Evolutionary conservation across 53 echinoderm and acorn worm species (phyloP), one percentile per base, ranked within the genome.

Genomic region (Temnopleurus reevesii): DNA sequence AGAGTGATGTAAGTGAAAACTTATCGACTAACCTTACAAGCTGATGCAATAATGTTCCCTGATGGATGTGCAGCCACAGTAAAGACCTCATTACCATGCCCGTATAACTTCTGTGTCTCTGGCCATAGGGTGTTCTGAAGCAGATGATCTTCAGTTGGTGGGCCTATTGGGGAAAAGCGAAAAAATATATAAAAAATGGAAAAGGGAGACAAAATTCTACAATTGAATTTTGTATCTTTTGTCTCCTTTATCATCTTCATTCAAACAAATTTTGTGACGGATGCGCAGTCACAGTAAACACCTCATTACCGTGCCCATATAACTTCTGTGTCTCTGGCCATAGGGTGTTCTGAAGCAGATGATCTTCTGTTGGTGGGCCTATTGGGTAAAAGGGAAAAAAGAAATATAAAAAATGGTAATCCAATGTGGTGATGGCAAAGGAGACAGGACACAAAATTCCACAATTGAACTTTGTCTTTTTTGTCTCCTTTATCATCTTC

Each of bases 91-190:
- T 91, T 95, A 18, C 99, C 96, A 90, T 96, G 99, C 17, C 99
- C 99, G 60, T 98, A 98, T 28, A 96, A 91, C 86, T 98, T 98
- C 89, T 98, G 99, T 9, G 93, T 91, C 58, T 98, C 96, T 19
- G 99, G 99, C 99, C 99, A 98, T 5, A 98, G 93, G 17, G 95
- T 98, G 81, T 98, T 96, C 89, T 98, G 99, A 1, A 98, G 90
- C 2, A 98, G 90, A 89, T 98, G 94, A 45, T 98, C 99, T 79
- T 98, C 99, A 10, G 99, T 98, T 18, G 99, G 99, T 12, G 99
- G 99, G 45, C 80, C 99, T 98, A 56, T 71, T 2, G 21, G 31
- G 41, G 5, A 41, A 81, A 76, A n/a, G n/a, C n/a, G n/a, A n/a
- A n/a, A n/a, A n/a, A n/a, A n/a, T n/a, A n/a, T n/a, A n/a, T n/a